These are phyloP conservation scores for Neodiprion lecontei DNA, from an alignment of 1,140 invertebrate genomes.

Conservation along the genomic window DNA sequence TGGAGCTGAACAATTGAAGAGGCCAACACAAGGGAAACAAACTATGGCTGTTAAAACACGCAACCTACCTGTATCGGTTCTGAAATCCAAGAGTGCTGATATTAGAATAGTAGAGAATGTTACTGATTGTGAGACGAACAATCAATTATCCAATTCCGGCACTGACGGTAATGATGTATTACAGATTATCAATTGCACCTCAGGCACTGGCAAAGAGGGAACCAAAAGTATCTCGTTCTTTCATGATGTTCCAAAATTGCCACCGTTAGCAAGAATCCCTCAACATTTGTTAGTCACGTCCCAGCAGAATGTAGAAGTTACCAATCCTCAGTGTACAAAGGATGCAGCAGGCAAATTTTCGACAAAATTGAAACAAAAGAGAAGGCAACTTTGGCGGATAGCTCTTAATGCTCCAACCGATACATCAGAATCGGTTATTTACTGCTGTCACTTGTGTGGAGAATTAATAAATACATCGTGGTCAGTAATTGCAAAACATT, in stretches of 20 bases:
- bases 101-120: neutral
- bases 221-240: neutral
- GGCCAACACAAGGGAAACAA: too few species aligned
- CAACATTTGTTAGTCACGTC: constrained; percentile 16
- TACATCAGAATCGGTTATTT: constrained; percentile 32
- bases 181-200: neutral
- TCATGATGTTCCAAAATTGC: constrained; percentile 19
- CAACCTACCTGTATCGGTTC: too few species aligned
- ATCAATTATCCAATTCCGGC: neutral
- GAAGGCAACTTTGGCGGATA: constrained; percentile 34
- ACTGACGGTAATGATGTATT: neutral
- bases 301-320: neutral
- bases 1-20: too few species aligned
- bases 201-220: neutral
- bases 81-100: too few species aligned
- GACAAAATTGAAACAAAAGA: neutral
- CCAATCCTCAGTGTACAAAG: neutral
- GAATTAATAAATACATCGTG: constrained; percentile 50
- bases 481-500: constrained; percentile 42
- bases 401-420: constrained; percentile 42
- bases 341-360: neutral
- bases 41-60: too few species aligned
- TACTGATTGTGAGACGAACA: neutral
- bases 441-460: constrained; percentile 51
- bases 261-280: constrained; percentile 31